A percentile compares a stretch with the other conserved stretches of the same genome.
Evolutionary conservation across 2,888 invertebrate species (phyloP).

Genomic region (Gymnocheta viridis): DNA sequence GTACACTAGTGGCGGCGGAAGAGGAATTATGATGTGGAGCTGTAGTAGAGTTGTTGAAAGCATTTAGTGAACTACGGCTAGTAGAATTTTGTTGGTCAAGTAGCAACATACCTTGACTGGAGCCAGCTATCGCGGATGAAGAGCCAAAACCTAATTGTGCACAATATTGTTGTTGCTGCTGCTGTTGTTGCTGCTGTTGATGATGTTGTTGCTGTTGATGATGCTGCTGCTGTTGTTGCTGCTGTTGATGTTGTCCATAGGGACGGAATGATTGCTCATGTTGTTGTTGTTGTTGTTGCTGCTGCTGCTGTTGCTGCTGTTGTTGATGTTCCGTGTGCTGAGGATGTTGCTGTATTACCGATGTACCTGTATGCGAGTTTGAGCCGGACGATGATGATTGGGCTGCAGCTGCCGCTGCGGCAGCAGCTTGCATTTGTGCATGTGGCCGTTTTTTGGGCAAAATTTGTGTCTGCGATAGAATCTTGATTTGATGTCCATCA

Average conservation of each 20-base stretch:
- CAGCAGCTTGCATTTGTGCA: constrained; percentile 81
- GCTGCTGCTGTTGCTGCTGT: constrained; percentile 66
- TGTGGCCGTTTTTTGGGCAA: constrained; percentile 81
- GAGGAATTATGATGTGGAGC: constrained; percentile 71
- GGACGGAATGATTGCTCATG: constrained; percentile 77
- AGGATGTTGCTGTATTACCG: constrained; percentile 76
- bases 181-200: constrained; percentile 69
- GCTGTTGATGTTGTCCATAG: constrained; percentile 77
- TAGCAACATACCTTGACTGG: constrained; percentile 80
- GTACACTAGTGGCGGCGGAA: constrained; percentile 74
- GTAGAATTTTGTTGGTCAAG: constrained; percentile 81
- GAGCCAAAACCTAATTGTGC: constrained; percentile 75
- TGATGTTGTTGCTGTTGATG: constrained; percentile 75
- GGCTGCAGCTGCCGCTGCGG: constrained; percentile 76
- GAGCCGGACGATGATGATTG: constrained; percentile 76
- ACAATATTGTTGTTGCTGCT: constrained; percentile 76
- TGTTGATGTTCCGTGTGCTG: constrained; percentile 69
- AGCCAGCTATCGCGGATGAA: constrained; percentile 66
- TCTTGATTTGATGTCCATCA: constrained; percentile 81
- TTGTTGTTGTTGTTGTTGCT: constrained; percentile 68
- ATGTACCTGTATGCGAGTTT: constrained; percentile 76
- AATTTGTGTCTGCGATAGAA: constrained; percentile 81
- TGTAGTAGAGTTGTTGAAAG: constrained; percentile 74
- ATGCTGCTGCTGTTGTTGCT: constrained; percentile 72
- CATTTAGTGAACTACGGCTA: constrained; percentile 74